Conservation (phyloP, 2,113 vertebrate genomes). For the Alligator sinensis region DNA sequence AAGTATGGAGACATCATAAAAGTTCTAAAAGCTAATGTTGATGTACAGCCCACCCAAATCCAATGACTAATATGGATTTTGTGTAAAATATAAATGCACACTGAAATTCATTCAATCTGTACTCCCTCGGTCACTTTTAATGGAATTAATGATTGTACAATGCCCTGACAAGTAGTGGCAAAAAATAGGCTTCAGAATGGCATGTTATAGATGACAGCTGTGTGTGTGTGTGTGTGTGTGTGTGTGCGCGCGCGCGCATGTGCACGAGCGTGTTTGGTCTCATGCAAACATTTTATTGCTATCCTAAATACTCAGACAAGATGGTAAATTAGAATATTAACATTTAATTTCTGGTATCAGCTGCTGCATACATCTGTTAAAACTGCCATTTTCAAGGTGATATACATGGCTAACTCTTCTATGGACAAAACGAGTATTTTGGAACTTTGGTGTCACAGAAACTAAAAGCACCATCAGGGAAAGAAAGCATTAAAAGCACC, state of each 20-base stretch:
- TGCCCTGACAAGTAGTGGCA: background rate
- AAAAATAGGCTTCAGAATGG: background rate
- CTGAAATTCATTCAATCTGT: accelerated
- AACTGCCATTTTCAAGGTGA: background rate
- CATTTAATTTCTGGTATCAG: background rate
- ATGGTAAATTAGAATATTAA: background rate
- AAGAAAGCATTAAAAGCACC: slow-evolving; percentile 53
- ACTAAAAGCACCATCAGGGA: slow-evolving; percentile 61
- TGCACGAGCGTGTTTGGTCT: background rate
- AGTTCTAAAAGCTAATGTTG: background rate
- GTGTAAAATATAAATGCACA: accelerated
- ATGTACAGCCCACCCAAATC: background rate
- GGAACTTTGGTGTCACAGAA: background rate
- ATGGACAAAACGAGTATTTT: background rate
- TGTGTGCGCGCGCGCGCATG: background rate
- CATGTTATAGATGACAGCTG: too few relatives aligned
- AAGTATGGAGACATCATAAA: too few relatives aligned
- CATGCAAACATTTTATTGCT: background rate
- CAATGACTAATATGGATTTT: background rate
- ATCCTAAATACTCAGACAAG: background rate
- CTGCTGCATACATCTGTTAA: background rate
- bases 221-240: background rate
- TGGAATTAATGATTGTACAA: accelerated
- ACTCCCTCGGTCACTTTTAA: background rate
- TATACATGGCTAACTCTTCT: background rate